Percentiles rank a stretch among this genome's conserved stretches.
phyloP scores from a whole-genome alignment of 2,797 vertebrate genomes.

The Pantherophis alleghaniensis region DNA sequence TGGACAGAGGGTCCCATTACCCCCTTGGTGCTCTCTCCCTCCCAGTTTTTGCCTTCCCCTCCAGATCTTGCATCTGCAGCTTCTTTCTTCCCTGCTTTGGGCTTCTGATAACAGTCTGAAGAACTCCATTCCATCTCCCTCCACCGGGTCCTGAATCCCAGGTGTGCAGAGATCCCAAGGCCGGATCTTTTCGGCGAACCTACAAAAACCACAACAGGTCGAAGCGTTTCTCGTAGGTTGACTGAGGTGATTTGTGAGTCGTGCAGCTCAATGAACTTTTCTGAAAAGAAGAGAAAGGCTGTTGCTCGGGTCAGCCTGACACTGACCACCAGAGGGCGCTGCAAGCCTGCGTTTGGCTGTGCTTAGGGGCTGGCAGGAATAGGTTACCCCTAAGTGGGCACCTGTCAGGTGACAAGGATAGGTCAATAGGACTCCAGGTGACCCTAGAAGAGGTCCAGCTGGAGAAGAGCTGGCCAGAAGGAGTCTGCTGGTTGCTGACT shows the following conservation, averaged over 20 bases:
- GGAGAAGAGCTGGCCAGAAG: too few species aligned
- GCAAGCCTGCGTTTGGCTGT: not conserved
- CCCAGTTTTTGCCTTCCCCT: not conserved
- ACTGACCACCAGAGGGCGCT: not conserved
- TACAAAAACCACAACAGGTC: not conserved
- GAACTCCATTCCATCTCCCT: not conserved
- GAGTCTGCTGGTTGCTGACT: not conserved
- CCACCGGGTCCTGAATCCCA: not conserved
- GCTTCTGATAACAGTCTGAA: not conserved
- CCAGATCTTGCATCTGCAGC: not conserved
- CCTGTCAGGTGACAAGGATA: not conserved
- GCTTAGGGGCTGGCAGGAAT: not conserved
- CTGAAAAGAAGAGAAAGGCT: not conserved
- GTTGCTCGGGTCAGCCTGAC: not conserved
- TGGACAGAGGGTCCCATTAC: not conserved
- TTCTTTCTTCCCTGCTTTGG: not conserved
- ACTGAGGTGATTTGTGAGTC: not conserved
- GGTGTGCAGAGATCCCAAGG: not conserved
- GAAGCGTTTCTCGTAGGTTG: not conserved
- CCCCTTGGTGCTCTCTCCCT: not conserved
- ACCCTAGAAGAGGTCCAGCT: not conserved
- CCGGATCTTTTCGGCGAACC: not conserved
- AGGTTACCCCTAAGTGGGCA: not conserved
- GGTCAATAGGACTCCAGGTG: not conserved
- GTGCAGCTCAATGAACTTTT: not conserved